phyloP scores from a whole-genome alignment of 2,888 invertebrate species.

The Spodoptera picta region DNA sequence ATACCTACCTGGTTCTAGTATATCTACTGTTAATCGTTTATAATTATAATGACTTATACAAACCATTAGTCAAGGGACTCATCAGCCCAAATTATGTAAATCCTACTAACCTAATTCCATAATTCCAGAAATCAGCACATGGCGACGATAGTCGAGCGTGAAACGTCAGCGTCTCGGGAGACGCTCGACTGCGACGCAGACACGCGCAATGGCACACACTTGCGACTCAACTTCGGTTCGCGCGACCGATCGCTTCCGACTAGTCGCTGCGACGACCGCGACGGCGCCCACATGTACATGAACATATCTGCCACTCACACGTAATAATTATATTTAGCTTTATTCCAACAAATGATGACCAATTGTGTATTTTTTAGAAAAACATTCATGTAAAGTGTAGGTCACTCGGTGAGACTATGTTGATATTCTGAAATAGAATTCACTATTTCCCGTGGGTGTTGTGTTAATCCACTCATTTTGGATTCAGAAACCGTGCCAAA shows the following conservation, averaged over 20 bases:
- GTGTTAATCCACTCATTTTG: conserved; percentile 37
- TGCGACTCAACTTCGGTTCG: conserved; percentile 76
- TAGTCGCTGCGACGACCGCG: conserved; percentile 73
- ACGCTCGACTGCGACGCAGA: conserved; percentile 74
- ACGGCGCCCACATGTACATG: conserved; percentile 84
- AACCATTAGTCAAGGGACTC: no score
- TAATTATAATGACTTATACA: no score
- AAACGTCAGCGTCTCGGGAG: conserved; percentile 79
- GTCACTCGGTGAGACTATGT: conserved; percentile 36
- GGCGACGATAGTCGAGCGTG: conserved; percentile 86
- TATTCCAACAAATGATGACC: conserved; percentile 20
- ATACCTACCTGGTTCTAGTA: no score
- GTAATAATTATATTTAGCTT: conserved; percentile 53
- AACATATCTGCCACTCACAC: conserved; percentile 85
- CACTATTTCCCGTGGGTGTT: conserved; percentile 39
- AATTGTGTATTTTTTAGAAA: conserved; percentile 28
- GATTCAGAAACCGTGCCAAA: conserved; percentile 51
- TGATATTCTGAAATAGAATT: conserved; percentile 51
- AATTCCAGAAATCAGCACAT: conserved; percentile 76
- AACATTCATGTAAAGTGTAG: conserved; percentile 19
- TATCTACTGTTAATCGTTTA: no score
- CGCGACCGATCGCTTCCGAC: conserved; percentile 65
- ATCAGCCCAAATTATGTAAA: background rate
- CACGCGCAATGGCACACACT: conserved; percentile 70
- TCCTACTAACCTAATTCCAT: background rate